These are phyloP conservation scores for Sycophaga agraensis DNA, from an alignment of 1,140 invertebrate species.

Conservation along the genomic window DNA sequence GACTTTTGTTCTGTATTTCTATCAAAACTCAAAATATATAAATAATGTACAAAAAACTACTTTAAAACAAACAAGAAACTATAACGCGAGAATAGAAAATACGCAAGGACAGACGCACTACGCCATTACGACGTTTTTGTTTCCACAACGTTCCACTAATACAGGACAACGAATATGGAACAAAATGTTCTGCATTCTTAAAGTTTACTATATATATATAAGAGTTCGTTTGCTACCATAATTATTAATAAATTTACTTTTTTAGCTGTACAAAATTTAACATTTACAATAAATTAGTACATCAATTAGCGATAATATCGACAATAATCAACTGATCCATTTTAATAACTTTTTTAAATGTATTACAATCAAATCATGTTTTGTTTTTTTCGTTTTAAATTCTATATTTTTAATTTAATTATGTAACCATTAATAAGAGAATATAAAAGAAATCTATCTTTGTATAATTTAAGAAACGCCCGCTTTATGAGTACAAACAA, in stretches of 20 bases:
- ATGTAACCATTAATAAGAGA: no score
- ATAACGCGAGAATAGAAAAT: conserved; percentile 43
- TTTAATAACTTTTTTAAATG: neutral
- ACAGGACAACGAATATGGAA: conserved; percentile 30
- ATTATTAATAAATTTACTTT: no score
- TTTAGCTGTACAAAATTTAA: no score
- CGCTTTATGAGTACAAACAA: no score
- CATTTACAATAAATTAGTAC: no score
- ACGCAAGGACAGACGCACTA: conserved; percentile 42
- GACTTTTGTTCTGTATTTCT: neutral
- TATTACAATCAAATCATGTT: no score
- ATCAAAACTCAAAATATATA: neutral
- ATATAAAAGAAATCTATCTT: no score
- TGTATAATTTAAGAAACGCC: no score
- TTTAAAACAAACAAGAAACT: conserved; percentile 31
- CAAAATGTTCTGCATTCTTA: neutral
- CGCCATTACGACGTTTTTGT: conserved; percentile 43
- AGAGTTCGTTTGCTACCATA: neutral
- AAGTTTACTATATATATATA: neutral
- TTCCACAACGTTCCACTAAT: conserved; percentile 32
- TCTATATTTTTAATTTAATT: no score
- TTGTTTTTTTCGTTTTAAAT: no score
- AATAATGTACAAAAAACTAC: conserved; percentile 19
- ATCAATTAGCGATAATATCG: neutral
- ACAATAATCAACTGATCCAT: neutral